Evolutionary conservation across 2,797 vertebrate species (phyloP), one percentile per base, ranked within the genome.

Genomic region (Pteronotus mesoamericanus): DNA sequence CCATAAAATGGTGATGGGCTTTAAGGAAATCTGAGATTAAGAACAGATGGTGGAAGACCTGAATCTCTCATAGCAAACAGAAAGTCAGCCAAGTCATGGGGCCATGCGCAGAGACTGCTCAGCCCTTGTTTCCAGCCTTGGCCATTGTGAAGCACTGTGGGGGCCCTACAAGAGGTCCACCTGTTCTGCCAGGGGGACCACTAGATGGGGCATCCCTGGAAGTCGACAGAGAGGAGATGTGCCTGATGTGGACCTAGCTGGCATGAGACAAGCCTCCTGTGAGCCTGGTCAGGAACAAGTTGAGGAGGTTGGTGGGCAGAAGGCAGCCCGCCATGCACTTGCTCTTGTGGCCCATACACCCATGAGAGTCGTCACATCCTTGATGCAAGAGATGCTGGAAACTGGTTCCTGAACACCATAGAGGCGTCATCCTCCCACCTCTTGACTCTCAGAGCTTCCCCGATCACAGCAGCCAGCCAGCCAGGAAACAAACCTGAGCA

Each of bases 1-100:
- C 26, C 22, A 44, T 34, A n/a, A 79, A 84, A 53, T 2, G 22
- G 71, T 15, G 57, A 48, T 22, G 72, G 46, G 34, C 55, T 83
- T 74, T 48, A 59, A 83, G 61, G 39, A 84, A 93, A 93, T 57
- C 74, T 42, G 64, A 78, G 51, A 61, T 32, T 37, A 87, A 29
- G 68, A 86, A 66, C 68, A 85, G 69, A 46, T 0, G 48, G 32
- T 4, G 1, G 69, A 66, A 86, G 34, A 55, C 16, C 15, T 9
- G 4, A 39, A 51, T 66, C 83, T 53, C 53, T 91, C 16, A 53
- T 0, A 44, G 82, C 3, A 16, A 24, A 29, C 9, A 61, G 22
- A 66, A 53, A 80, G 64, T 66, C 2, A 59, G 64, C 5, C 77
- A 34, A 37, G 37, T 12, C 0, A 0, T 22, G 2, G 24, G 34